Conservation (phyloP, 2,113 vertebrate species). For the Heptranchias perlo region DNA sequence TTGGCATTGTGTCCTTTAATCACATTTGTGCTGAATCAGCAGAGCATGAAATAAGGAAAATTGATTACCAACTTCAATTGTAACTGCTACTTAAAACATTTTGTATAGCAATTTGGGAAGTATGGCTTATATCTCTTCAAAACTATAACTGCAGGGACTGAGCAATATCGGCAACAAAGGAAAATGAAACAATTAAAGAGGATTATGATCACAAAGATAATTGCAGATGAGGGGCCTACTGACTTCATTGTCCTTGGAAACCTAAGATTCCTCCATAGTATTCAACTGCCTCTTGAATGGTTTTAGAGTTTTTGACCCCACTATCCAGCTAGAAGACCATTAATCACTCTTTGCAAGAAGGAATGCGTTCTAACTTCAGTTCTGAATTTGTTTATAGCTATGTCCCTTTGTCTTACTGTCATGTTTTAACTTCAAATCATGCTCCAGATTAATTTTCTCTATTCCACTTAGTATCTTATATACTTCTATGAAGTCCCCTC, state of each 20-base stretch:
- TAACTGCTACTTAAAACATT: not conserved
- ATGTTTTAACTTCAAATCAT: not conserved
- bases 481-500: not conserved
- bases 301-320: not conserved
- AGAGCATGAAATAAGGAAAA: not conserved
- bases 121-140: not conserved
- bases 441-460: not conserved
- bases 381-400: not conserved
- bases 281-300: not conserved
- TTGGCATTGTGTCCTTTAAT: not conserved
- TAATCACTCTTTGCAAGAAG: not conserved
- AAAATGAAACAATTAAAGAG: not conserved
- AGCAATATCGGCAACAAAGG: not conserved
- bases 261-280: not conserved
- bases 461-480: not conserved
- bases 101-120: not conserved
- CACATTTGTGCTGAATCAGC: not conserved
- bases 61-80: not conserved
- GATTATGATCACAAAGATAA: not conserved
- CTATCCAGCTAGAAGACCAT: not conserved
- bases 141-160: not conserved
- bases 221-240: not conserved
- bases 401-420: not conserved
- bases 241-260: not conserved
- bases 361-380: not conserved